A percentile compares a stretch with the other conserved stretches of the same genome.
Conservation (phyloP, 1,140 invertebrate species). For the Gonatopus flavifemur region DNA sequence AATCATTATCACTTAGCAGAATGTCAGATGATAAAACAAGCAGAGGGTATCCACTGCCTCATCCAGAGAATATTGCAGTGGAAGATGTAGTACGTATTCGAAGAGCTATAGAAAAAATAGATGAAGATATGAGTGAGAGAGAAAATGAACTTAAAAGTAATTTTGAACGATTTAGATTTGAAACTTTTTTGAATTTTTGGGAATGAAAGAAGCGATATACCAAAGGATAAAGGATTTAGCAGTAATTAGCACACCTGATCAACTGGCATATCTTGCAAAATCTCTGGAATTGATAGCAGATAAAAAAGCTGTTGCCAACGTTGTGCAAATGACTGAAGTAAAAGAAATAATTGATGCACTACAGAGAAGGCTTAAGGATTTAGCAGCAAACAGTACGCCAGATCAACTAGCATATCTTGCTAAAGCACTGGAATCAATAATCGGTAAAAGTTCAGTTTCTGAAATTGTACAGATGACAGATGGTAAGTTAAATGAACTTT, state of each 20-base stretch:
- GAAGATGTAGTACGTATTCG: too few species aligned
- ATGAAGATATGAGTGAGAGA: too few species aligned
- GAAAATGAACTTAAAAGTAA: not conserved
- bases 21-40: too few species aligned
- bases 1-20: too few species aligned
- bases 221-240: conserved; percentile 5
- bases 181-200: conserved; percentile 5
- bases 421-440: conserved; percentile 13
- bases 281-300: conserved; percentile 8
- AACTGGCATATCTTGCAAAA: conserved; percentile 11
- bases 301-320: conserved; percentile 6
- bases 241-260: conserved; percentile 4
- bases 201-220: not conserved
- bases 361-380: conserved; percentile 6
- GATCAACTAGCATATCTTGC: conserved; percentile 11
- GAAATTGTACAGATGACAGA: too few species aligned
- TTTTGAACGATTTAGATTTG: not conserved
- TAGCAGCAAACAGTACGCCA: conserved; percentile 7
- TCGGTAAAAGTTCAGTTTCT: conserved; percentile 11
- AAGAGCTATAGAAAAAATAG: too few species aligned
- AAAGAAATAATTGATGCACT: conserved; percentile 9
- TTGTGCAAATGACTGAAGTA: conserved; percentile 10
- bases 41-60: too few species aligned
- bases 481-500: too few species aligned
- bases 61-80: too few species aligned